These are phyloP conservation scores for Papilio machaon DNA, from an alignment of 1,140 invertebrate species.

Conservation along the genomic window DNA sequence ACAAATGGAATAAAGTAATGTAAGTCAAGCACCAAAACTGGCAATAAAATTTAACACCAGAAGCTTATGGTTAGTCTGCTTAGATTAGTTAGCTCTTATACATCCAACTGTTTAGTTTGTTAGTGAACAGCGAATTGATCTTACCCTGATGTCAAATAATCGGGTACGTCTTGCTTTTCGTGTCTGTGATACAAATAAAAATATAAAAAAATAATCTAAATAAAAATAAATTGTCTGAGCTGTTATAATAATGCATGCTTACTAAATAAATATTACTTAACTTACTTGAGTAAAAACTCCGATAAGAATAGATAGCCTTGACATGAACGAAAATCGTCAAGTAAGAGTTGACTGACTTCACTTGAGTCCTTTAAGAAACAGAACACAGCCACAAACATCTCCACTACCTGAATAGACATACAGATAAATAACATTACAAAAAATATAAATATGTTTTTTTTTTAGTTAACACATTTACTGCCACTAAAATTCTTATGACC, in stretches of 20 bases:
- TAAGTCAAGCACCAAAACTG: background rate
- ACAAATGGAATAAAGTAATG: background rate
- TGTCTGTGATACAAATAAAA: conserved; percentile 79
- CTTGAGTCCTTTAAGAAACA: conserved; percentile 99
- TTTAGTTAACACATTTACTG: background rate
- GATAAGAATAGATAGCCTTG: conserved; percentile 97
- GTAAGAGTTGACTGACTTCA: conserved; percentile 95
- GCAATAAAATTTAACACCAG: background rate
- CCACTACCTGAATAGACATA: conserved; percentile 85
- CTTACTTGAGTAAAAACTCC: conserved; percentile 96
- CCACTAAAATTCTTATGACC: background rate
- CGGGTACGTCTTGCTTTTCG: conserved; percentile 77
- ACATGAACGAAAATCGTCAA: conserved; percentile 97
- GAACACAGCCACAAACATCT: conserved; percentile 99
- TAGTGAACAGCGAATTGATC: conserved; percentile 46
- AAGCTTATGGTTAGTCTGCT: conserved; percentile 11
- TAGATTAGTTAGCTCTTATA: conserved; percentile 21
- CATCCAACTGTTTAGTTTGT: conserved; percentile 17
- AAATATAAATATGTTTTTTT: background rate
- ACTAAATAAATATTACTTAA: conserved; percentile 42
- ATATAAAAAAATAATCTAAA: conserved; percentile 61
- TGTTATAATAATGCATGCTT: conserved; percentile 30
- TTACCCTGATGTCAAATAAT: conserved; percentile 81
- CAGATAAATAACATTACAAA: conserved; percentile 43
- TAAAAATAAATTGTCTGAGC: conserved; percentile 49